Percentiles rank a stretch among this genome's conserved stretches.
Evolutionary conservation across 2,888 invertebrate genomes (phyloP).

Genomic region (Heterodera filipjevi): DNA sequence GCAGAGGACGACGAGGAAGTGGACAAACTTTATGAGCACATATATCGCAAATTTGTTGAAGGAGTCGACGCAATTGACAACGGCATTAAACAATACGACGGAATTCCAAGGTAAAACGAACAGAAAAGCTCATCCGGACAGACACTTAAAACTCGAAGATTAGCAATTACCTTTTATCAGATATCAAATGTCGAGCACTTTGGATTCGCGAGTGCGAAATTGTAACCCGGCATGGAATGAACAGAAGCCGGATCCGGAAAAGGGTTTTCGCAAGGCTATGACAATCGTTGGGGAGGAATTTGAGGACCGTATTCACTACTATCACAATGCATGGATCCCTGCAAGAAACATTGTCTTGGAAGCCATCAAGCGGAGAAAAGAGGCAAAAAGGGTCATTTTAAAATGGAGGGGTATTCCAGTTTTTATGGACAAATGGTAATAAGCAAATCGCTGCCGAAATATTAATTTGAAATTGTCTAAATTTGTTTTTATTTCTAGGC

Average conservation of each 20-base stretch:
- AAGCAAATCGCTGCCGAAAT: too few relatives aligned
- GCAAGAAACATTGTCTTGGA: conserved; percentile 78
- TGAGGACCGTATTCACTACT: conserved; percentile 72
- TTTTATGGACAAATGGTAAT: too few relatives aligned
- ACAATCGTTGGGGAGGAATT: conserved; percentile 81
- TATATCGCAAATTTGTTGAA: conserved; percentile 85
- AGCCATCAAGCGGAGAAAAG: conserved; percentile 74
- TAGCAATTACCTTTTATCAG: conserved; percentile 37
- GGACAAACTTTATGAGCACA: conserved; percentile 68
- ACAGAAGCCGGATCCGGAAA: conserved; percentile 68
- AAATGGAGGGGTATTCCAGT: background rate
- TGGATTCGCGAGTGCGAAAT: conserved; percentile 72
- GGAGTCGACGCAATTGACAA: conserved; percentile 97
- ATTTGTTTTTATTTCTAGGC: conserved; percentile 67
- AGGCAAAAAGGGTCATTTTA: background rate
- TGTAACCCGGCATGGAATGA: conserved; percentile 84
- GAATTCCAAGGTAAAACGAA: conserved; percentile 49
- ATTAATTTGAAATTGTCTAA: conserved; percentile 8
- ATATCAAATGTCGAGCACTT: conserved; percentile 52
- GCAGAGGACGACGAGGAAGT: conserved; percentile 37
- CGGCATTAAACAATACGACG: conserved; percentile 75
- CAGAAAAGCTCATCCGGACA: background rate
- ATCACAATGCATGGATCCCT: conserved; percentile 69
- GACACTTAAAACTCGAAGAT: too few relatives aligned
- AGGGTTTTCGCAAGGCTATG: conserved; percentile 74